Evolutionary conservation across 2,113 vertebrate genomes (phyloP).

Genomic region (Siphamia tubifer): DNA sequence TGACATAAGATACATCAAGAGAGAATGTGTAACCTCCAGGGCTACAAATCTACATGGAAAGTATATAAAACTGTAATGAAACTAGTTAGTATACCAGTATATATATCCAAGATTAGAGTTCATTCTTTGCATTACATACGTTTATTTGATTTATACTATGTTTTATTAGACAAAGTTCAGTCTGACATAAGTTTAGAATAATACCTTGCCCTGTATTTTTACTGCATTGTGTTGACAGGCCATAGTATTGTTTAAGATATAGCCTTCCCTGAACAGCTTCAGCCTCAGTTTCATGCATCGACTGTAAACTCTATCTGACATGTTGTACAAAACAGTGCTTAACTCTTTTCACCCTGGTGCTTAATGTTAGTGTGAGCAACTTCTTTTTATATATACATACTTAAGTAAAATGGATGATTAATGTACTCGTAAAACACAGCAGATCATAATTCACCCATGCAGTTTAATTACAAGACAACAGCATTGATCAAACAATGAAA

Average conservation of each 20-base stretch:
- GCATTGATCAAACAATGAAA: background rate
- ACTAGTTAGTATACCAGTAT: background rate
- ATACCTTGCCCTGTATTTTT: background rate
- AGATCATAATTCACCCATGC: background rate
- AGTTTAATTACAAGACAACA: background rate
- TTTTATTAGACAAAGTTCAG: background rate
- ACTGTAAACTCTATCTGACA: background rate
- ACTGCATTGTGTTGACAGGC: background rate
- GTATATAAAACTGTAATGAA: background rate
- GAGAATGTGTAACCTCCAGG: background rate
- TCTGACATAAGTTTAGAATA: background rate
- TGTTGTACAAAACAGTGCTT: background rate
- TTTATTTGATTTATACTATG: background rate
- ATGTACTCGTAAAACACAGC: background rate
- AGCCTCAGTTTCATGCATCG: no score
- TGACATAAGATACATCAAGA: conserved; percentile 4
- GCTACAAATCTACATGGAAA: background rate
- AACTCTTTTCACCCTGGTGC: background rate
- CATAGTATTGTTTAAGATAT: background rate
- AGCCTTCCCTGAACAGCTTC: background rate
- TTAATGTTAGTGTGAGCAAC: no score
- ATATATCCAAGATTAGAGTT: background rate
- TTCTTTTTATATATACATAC: no score
- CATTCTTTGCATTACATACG: no score
- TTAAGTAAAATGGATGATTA: no score